Evolutionary conservation across 1,140 invertebrate genomes (phyloP), one percentile per base, ranked within the genome.

Genomic region (Drosophila teissieri): DNA sequence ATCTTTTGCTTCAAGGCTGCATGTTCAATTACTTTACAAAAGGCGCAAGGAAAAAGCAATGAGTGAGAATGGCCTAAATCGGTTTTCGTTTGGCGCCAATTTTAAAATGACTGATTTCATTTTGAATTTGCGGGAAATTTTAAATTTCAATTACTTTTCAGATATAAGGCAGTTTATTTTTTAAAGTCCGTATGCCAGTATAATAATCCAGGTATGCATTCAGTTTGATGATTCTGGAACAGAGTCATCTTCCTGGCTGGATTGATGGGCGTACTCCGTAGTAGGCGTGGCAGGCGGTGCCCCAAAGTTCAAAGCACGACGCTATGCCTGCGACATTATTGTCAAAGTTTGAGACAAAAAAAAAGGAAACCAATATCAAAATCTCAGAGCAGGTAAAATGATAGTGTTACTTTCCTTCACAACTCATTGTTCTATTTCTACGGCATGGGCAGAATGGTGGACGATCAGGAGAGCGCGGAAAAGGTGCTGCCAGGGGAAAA

Each of bases 231-330:
- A n/a, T n/a, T n/a, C n/a, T n/a, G n/a, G n/a, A 11, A 40, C 54
- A 51, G 19, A 40, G 45, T 56, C 67, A 56, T 56, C 48, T n/a
- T 31, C 8, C 11, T 12, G 48, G n/a, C 1, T 31, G 48, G 27
- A 51, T 51, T 51, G 48, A 15, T 34, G 24, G 48, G 48, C 19
- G 58, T 19, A 10, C 2, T 4, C n/a, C n/a, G 8, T 3, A 51
- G 54, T 12, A 12, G 42, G 31, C 31, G 27, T 27, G 31, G 12
- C 14, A 19, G 36, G 4, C 1, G 17, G 15, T 36, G 10, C 11
- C 15, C 15, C 15, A 17, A 17, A 7, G 2, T 15, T 27, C 48
- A 19, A 7, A 36, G 12, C n/a, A 34, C 27, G 15, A 4, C 27
- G 6, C 0, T 12, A 34, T 12, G 27, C 5, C 48, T 11, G 24